Percentiles rank a stretch among this genome's conserved stretches.
Evolutionary conservation across 2,888 invertebrate genomes (phyloP).

Genomic region (Papilio demoleus): DNA sequence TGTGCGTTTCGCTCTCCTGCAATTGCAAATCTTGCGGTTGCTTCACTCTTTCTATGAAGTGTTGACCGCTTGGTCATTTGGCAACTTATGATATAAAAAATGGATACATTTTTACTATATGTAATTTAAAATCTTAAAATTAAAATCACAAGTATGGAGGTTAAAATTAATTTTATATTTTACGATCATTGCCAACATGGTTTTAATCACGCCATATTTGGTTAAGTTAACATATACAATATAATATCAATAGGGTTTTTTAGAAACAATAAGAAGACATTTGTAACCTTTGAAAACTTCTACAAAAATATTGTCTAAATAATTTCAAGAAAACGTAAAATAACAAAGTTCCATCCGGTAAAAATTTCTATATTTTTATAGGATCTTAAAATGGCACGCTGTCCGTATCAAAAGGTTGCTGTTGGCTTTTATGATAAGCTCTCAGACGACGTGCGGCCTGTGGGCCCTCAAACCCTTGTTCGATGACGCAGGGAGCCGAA

Average conservation of each 20-base stretch:
- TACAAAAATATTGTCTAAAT: neutral
- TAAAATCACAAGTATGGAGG: too few species aligned
- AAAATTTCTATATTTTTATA: constrained; percentile 43
- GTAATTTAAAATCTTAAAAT: too few species aligned
- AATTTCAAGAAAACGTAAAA: neutral
- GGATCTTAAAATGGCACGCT: constrained; percentile 65
- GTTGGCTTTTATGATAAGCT: constrained; percentile 68
- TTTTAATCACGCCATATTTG: too few species aligned
- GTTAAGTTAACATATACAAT: too few species aligned
- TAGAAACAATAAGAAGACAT: neutral
- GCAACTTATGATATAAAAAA: too few species aligned
- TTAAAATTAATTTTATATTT: too few species aligned
- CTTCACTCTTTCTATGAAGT: too few species aligned
- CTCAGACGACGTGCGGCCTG: constrained; percentile 67
- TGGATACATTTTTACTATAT: too few species aligned
- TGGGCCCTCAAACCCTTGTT: constrained; percentile 74
- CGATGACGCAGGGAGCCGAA: constrained; percentile 66
- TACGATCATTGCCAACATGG: too few species aligned
- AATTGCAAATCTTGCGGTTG: too few species aligned
- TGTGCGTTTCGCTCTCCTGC: too few species aligned
- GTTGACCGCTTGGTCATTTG: too few species aligned
- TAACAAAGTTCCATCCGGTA: neutral
- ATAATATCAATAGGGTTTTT: neutral
- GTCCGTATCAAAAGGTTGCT: constrained; percentile 65
- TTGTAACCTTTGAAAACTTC: neutral